Evolutionary conservation across 2,797 vertebrate genomes (phyloP), one percentile per base, ranked within the genome.

Genomic region (Menidia menidia): DNA sequence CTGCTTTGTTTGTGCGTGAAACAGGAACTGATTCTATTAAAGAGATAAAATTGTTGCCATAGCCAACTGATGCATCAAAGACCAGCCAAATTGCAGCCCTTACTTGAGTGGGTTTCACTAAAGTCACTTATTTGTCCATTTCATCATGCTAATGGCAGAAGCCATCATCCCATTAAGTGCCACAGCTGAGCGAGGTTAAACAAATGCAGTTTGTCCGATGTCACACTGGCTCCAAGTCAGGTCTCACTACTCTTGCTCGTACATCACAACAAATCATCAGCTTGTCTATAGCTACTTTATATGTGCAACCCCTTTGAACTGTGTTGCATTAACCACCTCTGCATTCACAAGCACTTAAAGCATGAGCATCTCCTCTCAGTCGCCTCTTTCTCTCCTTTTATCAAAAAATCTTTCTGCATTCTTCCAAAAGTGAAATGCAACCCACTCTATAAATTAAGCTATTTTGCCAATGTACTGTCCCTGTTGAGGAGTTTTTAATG

Each of bases 61-160:
- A 92, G 93, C 92, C 93, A 94, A 93, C 75, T 80, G 73, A 77
- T 82, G 87, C 94, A 95, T 95, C 94, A 92, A 80, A 60, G 88
- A 87, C 88, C 92, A 89, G 88, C 91, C 92, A 94, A 96, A 95
- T 90, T 87, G 89, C 89, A 88, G 77, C 59, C 73, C 76, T 88
- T 83, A 92, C 88, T 88, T 90, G 85, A 82, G 86, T 75, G 75
- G 87, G 89, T 91, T 90, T 90, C 79, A 82, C 87, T 81, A 69
- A 61, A 94, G 90, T 93, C 92, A 94, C 83, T 94, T 91, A 95
- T 94, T 92, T 92, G 92, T 84, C 88, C 86, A 93, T 94, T 96
- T 95, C 93, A 95, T 95, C 93, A 95, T 90, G 82, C 80, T 94
- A 90, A 92, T 93, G 90, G 94, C 90, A 82, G 84, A 62, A 82